Conservation (phyloP, 2,797 vertebrate genomes). For the Tenualosa thibaudeaui region DNA sequence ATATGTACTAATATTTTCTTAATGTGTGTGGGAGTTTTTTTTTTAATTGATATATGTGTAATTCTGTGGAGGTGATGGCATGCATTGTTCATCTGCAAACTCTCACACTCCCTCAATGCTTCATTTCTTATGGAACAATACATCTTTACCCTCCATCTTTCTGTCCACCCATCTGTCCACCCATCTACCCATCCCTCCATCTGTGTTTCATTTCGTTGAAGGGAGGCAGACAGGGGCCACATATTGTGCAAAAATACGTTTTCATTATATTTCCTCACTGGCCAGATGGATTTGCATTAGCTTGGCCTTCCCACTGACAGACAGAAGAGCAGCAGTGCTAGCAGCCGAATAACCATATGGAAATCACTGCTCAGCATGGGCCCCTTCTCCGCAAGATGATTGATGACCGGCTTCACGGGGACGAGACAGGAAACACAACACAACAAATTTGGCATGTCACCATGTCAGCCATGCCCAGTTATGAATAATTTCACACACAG, state of each 20-base stretch:
- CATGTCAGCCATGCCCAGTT: background rate
- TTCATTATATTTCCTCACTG: slow-evolving; percentile 9
- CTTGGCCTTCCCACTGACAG: slow-evolving; percentile 38
- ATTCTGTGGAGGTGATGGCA: background rate
- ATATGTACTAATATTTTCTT: too few relatives aligned
- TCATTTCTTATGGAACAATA: background rate
- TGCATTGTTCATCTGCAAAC: background rate
- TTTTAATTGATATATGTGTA: background rate
- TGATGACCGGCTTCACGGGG: slow-evolving; percentile 41
- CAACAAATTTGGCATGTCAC: slow-evolving; percentile 14
- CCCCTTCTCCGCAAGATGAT: slow-evolving; percentile 30
- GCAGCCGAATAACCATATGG: slow-evolving; percentile 42
- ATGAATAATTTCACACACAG: slow-evolving; percentile 11
- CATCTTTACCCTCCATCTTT: background rate
- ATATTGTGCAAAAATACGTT: slow-evolving; percentile 5
- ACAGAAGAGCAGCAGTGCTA: background rate
- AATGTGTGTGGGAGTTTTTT: background rate
- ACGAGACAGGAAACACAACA: slow-evolving; percentile 28
- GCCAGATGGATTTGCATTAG: slow-evolving; percentile 33
- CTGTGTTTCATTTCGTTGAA: background rate
- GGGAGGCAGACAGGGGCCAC: background rate
- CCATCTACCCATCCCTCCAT: background rate
- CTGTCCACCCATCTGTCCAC: background rate
- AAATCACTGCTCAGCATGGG: slow-evolving; percentile 36
- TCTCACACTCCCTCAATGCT: background rate